These are phyloP conservation scores for Nephrotoma guestfalica DNA, from an alignment of 2,888 invertebrate genomes.

Conservation along the genomic window DNA sequence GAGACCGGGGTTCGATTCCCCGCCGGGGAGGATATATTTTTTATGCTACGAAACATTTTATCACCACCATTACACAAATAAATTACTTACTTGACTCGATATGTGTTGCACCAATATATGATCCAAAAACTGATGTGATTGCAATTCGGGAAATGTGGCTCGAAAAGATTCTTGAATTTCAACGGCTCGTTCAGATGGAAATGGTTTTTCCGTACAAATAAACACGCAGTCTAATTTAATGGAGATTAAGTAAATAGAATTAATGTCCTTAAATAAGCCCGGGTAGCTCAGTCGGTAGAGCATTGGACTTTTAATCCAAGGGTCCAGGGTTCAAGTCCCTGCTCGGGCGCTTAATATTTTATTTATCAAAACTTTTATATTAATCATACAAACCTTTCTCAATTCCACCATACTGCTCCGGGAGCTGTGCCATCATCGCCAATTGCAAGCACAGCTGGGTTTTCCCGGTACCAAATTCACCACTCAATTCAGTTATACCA, in stretches of 20 bases:
- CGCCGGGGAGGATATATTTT: conserved; percentile 3
- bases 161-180: conserved; percentile 35
- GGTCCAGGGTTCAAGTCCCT: conserved; percentile 6
- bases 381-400: conserved; percentile 25
- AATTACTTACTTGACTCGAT: conserved; percentile 32
- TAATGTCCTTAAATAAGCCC: not conserved
- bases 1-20: conserved; percentile 6
- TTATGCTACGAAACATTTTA: too few species aligned
- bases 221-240: conserved; percentile 37
- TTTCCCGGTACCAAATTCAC: conserved; percentile 58
- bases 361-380: conserved; percentile 10
- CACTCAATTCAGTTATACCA: conserved; percentile 60
- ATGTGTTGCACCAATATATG: conserved; percentile 52
- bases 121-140: conserved; percentile 34
- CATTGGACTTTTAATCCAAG: conserved; percentile 7
- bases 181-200: conserved; percentile 52
- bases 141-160: conserved; percentile 21
- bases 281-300: conserved; percentile 6
- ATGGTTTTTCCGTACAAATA: conserved; percentile 56
- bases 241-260: not conserved
- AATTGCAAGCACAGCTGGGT: conserved; percentile 61
- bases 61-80: not conserved
- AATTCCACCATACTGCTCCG: conserved; percentile 36
- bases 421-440: conserved; percentile 48
- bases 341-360: not conserved